A percentile compares a stretch with the other conserved stretches of the same genome.
Conservation (phyloP, 2,888 invertebrate genomes). For the Ligdia adustata region DNA sequence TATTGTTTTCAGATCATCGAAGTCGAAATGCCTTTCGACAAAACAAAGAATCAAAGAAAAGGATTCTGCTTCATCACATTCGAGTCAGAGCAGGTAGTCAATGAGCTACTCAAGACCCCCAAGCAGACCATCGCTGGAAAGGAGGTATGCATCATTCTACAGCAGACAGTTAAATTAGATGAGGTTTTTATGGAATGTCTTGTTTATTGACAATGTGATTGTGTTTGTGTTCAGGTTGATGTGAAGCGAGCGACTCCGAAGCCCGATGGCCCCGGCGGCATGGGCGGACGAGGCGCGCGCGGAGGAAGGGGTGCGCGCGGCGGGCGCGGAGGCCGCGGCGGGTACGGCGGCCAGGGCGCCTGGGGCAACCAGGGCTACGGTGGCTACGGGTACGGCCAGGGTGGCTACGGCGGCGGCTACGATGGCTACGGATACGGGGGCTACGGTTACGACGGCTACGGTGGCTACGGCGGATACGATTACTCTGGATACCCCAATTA, state of each 20-base stretch:
- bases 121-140: constrained; percentile 97
- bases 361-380: constrained; percentile 87
- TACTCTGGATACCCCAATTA: constrained; percentile 92
- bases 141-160: constrained; percentile 85
- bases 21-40: constrained; percentile 98
- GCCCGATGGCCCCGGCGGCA: constrained; percentile 89
- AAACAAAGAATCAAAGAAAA: constrained; percentile 97
- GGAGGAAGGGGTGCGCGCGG: constrained; percentile 88
- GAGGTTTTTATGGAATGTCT: constrained; percentile 5
- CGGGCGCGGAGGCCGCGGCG: constrained; percentile 88
- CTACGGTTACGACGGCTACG: constrained; percentile 90
- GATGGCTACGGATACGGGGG: constrained; percentile 90
- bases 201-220: background rate
- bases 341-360: constrained; percentile 86
- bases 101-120: constrained; percentile 94
- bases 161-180: constrained; percentile 1
- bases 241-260: constrained; percentile 98
- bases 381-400: constrained; percentile 89
- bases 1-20: constrained; percentile 90
- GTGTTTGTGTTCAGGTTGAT: constrained; percentile 86
- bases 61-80: constrained; percentile 99
- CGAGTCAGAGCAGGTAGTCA: constrained; percentile 97
- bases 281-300: constrained; percentile 86
- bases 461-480: constrained; percentile 91
- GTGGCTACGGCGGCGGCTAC: constrained; percentile 88